Evolutionary conservation across 1,140 invertebrate genomes (phyloP), one percentile per base, ranked within the genome.

Genomic region (Anoplophora glabripennis): DNA sequence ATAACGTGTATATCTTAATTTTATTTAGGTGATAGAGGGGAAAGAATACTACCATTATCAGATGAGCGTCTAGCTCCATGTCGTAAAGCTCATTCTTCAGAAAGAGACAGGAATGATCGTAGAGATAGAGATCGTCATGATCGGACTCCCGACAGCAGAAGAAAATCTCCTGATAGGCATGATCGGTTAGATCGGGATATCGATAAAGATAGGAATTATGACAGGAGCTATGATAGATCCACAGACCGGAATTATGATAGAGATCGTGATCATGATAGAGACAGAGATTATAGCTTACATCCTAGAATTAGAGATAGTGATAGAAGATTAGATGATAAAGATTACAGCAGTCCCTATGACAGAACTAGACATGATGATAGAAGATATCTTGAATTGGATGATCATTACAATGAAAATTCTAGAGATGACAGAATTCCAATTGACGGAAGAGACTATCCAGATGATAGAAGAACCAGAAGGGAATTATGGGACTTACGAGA

Each of bases 321-420:
- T 37, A 63, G 21, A 28, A 28, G 70, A 52, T 51, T 67, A 8
- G 71, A 73, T 37, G 73, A 75, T 35, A 72, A 73, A 58, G 57
- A 64, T 48, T 75, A 69, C 53, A 68, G 71, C n/a, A 68, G 68
- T 58, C 64, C 72, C 7, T 75, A 70, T 53, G 74, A 74, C 49
- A 55, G 72, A 49, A 56, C 14, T 8, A 45, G 66, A 34, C 63
- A 65, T 14, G 71, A 75, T 7, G 74, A 75, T 37, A 53, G 71
- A 9, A 56, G 68, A n/a, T 73, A 72, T 45, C 38, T 74, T 11
- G 73, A 75, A 21, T 56, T 71, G 4, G 71, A 69, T 15, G 70
- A 72, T 34, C 68, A 71, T 59, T 73, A 72, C 49, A 62, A 66
- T 47, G 69, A 70, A 10, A 61, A 47, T 51, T 53, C 65, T 3